A percentile compares a stretch with the other conserved stretches of the same genome.
These are phyloP conservation scores for Heterotilapia buettikoferi DNA, from an alignment of 2,113 vertebrate species.

Conservation along the genomic window DNA sequence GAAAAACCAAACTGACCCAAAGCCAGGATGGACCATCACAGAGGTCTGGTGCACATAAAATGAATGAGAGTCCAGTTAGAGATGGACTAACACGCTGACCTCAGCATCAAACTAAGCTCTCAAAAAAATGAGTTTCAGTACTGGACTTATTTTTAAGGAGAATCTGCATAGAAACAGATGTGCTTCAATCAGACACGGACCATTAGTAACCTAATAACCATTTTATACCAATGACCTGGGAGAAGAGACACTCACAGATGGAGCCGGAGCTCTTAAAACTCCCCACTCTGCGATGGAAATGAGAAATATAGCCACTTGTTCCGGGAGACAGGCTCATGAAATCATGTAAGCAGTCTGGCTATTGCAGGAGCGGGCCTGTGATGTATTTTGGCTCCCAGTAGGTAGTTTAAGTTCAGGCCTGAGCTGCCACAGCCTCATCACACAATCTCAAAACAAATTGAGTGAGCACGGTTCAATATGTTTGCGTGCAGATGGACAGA, in stretches of 20 bases:
- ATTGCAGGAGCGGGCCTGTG: neutral
- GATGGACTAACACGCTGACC: neutral
- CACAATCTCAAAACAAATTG: neutral
- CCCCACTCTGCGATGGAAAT: neutral
- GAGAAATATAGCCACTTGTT: slow-evolving; percentile 3
- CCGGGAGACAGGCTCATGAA: neutral
- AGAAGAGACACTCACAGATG: slow-evolving; percentile 4
- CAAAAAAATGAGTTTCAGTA: neutral
- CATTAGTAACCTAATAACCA: slow-evolving; percentile 21
- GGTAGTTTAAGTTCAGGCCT: neutral
- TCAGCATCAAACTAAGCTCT: neutral
- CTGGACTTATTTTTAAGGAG: neutral
- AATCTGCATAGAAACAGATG: neutral
- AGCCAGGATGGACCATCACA: neutral
- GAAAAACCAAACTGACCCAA: neutral
- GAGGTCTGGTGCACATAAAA: neutral
- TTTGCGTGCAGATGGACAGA: neutral
- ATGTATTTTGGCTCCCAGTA: neutral
- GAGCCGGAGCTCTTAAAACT: neutral
- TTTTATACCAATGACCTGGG: slow-evolving; percentile 14
- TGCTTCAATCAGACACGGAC: neutral
- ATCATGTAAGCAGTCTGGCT: neutral
- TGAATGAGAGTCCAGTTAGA: neutral
- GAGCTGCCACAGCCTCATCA: neutral
- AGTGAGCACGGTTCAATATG: neutral